Evolutionary conservation across 2,797 vertebrate species (phyloP), one percentile per base, ranked within the genome.

Genomic region (Rhadinocentrus ornatus): DNA sequence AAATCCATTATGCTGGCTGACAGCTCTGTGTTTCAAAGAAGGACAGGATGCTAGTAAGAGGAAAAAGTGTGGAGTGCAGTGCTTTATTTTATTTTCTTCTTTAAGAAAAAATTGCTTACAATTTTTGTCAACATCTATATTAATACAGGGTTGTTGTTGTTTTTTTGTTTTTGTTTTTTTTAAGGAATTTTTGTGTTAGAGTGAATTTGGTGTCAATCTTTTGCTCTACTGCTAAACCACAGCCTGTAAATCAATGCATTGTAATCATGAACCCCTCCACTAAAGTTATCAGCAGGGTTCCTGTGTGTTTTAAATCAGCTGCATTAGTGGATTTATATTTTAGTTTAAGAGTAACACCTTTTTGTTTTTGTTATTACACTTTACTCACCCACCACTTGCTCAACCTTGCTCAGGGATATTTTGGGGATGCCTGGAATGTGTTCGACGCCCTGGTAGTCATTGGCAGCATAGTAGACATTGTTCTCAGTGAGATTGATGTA

Each of bases 381-480:
- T 63, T 48, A 68, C 78, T 78, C 62, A 66, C 71, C 75, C 50
- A 56, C 75, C 66, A n/a, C 82, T 69, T 60, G 22, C 91, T 92
- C 93, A 89, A 89, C 95, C 92, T 95, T 92, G 91, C 94, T 93
- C 95, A 99, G 98, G 97, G 97, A 90, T 98, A 99, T 96, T 98
- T 99, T 95, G 97, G 96, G 90, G 97, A 98, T 87, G 95, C 98
- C 94, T 99, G 98, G 98, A 99, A 99, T 92, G 96, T 96, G 89
- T 99, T 99, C 94, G 98, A 99, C 91, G 98, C 96, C 92, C 93
- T 99, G 96, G 98, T 99, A 96, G 98, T 99, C 95, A 97, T 98
- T 93, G 98, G 98, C 95, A 99, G 98, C 95, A 97, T 99, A 96
- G 96, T 99, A 95, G 97, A 99, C 95, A 98, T 99, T 95, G 96